Base-by-base conservation (phyloP, 1,140 invertebrate species). In the Drosophila subobscura region DNA sequence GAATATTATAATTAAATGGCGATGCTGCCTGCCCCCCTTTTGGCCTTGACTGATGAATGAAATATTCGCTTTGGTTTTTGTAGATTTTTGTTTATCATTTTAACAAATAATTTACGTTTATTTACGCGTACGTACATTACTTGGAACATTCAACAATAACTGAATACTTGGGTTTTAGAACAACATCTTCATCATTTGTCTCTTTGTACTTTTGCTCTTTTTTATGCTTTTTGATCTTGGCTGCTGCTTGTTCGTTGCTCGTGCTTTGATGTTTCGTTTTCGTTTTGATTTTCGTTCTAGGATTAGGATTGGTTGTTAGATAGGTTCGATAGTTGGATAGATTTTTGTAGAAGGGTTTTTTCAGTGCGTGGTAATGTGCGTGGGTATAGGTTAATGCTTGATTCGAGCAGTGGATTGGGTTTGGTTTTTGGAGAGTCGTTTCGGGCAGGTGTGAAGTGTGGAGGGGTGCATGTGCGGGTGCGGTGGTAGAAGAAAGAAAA, bases 61-160 rank as follows among this genome's bases (percentile, higher is more conserved):
- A 70, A 86, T 56, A 86, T 55, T 67, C 55, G 12, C 52, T 44
- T 46, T 49, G 54, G 1, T 20, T 20, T 20, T 20, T 20, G 16
- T 20, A 40, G 56, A 59, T 64, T 72, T 72, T 68, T 71, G 59
- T 74, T 66, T 66, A 78, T 78, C 65, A 56, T 64, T 73, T 88
- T 86, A 70, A 79, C 74, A 83, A 88, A 88, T 86, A 88, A 86
- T 86, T 86, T 86, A 86, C 77, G 25, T 88, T 86, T 77, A 85
- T 85, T 86, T 86, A 74, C 72, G 80, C 71, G 68, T 70, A 57
- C 71, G 68, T 70, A 65, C 51, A 78, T 85, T 85, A 75, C 61
- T 58, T 49, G 54, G 59, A 68, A 72, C 25, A 74, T 74, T 86
- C 80, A 85, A 85, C 81, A 85, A 81, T 85, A 86, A 81, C 81